These are phyloP conservation scores for Drosophila fungiperda DNA, from an alignment of 2,888 invertebrate species.

Conservation along the genomic window DNA sequence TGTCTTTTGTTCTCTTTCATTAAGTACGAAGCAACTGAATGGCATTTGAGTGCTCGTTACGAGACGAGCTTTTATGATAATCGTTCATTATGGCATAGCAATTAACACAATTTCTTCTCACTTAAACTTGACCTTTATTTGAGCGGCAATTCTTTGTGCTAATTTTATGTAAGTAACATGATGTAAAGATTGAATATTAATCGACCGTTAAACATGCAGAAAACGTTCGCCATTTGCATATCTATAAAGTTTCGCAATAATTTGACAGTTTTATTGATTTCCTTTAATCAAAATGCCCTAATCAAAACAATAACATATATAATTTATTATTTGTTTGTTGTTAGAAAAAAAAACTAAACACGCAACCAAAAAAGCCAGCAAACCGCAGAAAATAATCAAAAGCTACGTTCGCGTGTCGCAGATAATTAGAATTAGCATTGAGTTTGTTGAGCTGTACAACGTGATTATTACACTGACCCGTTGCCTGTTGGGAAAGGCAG, in stretches of 20 bases:
- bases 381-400: conserved; percentile 49
- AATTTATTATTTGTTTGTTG: conserved; percentile 42
- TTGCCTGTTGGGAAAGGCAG: conserved; percentile 60
- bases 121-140: conserved; percentile 63
- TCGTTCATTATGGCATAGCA: conserved; percentile 48
- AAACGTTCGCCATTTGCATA: conserved; percentile 19
- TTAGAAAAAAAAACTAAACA: conserved; percentile 33
- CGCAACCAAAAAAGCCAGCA: conserved; percentile 21
- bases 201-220: neutral
- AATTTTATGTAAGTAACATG: conserved; percentile 19
- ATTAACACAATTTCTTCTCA: conserved; percentile 53
- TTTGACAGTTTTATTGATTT: conserved; percentile 43
- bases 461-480: conserved; percentile 38
- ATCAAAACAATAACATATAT: conserved; percentile 37
- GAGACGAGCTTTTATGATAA: conserved; percentile 46
- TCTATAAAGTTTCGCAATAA: conserved; percentile 21
- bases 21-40: conserved; percentile 41
- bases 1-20: conserved; percentile 30
- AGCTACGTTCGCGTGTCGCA: conserved; percentile 66
- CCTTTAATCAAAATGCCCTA: conserved; percentile 21
- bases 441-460: conserved; percentile 12
- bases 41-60: conserved; percentile 20
- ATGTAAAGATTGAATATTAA: conserved; percentile 19
- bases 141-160: neutral
- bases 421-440: conserved; percentile 68